These are phyloP conservation scores for Calidris pygmaea DNA, from an alignment of 2,113 vertebrate genomes.

Conservation along the genomic window DNA sequence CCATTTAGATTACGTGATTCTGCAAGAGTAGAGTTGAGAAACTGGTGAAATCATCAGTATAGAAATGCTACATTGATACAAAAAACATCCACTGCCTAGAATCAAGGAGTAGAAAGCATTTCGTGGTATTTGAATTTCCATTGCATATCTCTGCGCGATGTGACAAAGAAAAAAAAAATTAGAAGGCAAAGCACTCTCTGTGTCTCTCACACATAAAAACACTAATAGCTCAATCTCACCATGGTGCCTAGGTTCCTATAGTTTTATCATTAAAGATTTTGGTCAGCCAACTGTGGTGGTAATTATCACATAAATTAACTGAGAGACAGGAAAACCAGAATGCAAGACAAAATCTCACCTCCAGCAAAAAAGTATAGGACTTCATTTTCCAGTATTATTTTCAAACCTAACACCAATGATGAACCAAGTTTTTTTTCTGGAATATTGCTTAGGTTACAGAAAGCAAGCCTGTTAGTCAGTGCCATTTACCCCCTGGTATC, in stretches of 20 bases:
- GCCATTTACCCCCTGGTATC: constrained; percentile 63
- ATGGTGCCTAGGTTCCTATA: constrained; percentile 27
- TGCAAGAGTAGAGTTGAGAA: neutral
- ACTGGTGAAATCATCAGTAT: neutral
- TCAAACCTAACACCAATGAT: constrained; percentile 46
- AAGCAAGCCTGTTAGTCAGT: constrained; percentile 47
- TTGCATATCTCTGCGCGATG: neutral
- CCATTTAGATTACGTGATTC: neutral
- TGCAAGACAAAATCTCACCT: neutral
- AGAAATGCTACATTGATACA: neutral
- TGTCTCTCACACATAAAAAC: neutral
- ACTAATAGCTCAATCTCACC: constrained; percentile 50
- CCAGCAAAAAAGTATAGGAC: constrained; percentile 26
- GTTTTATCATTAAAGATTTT: constrained; percentile 66
- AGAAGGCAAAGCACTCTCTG: neutral
- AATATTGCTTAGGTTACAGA: constrained; percentile 48
- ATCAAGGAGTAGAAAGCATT: neutral
- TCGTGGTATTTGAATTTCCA: neutral
- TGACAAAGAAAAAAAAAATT: neutral
- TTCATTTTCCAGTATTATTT: constrained; percentile 48
- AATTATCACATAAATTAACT: constrained; percentile 72
- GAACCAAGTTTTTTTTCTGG: constrained; percentile 1
- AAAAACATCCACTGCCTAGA: fast-evolving
- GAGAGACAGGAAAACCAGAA: constrained; percentile 30
- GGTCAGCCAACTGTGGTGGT: constrained; percentile 59